Conservation (phyloP, 2,797 vertebrate species). For the Alfaro cultratus region DNA sequence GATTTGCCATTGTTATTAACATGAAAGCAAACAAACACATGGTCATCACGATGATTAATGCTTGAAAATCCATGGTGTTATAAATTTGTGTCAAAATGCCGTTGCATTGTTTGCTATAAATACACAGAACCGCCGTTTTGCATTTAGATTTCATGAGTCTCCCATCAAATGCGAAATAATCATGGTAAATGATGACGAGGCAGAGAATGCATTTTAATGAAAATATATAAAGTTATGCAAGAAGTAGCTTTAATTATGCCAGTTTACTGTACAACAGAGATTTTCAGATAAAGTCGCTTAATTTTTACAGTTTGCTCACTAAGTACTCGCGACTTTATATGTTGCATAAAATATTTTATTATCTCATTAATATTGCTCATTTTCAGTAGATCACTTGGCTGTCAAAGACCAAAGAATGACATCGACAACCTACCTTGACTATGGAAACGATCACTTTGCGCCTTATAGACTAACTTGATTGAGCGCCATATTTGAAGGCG, state of each 20-base stretch:
- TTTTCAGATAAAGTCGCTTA: too few species aligned
- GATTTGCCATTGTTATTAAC: slow-evolving; percentile 25
- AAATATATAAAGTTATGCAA: neutral
- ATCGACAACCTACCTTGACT: slow-evolving; percentile 64
- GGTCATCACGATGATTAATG: slow-evolving; percentile 52
- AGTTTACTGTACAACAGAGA: neutral
- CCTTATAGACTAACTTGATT: slow-evolving; percentile 48
- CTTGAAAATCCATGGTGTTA: slow-evolving; percentile 45
- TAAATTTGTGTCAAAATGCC: slow-evolving; percentile 38
- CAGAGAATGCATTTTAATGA: neutral
- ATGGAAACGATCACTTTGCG: slow-evolving; percentile 65
- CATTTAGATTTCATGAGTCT: neutral
- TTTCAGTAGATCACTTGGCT: slow-evolving; percentile 25
- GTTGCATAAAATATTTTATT: neutral
- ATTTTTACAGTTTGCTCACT: neutral
- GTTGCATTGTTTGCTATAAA: slow-evolving; percentile 49
- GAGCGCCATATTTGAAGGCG: slow-evolving; percentile 39
- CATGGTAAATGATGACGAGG: neutral
- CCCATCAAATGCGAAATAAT: neutral
- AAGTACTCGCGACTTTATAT: neutral
- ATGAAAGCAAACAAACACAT: slow-evolving; percentile 42
- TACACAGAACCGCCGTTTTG: neutral
- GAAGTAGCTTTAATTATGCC: neutral
- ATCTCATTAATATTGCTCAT: neutral
- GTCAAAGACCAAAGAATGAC: slow-evolving; percentile 68